A percentile compares a stretch with the other conserved stretches of the same genome.
These are phyloP conservation scores for Dendrophyllia cribrosa DNA, from an alignment of 64 coral and sea anemone species.

Conservation along the genomic window DNA sequence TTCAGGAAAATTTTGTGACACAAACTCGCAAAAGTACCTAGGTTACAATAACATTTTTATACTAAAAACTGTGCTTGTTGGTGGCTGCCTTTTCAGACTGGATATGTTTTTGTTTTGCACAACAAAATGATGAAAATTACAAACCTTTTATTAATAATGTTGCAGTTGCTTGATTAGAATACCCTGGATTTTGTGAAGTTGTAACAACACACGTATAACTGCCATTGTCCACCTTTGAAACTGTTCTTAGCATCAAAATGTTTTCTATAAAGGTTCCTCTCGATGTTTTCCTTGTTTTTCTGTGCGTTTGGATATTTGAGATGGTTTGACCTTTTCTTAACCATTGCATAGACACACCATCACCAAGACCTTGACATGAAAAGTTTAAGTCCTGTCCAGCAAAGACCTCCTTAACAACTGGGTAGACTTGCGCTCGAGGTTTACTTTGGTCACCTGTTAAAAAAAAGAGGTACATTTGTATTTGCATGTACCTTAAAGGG, in stretches of 20 bases:
- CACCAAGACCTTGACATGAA: conserved; percentile 74
- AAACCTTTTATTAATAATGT: conserved; percentile 69
- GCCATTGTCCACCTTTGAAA: conserved; percentile 43
- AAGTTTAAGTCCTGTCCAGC: conserved; percentile 49
- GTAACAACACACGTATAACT: conserved; percentile 77
- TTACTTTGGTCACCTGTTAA: conserved; percentile 48
- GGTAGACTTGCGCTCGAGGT: conserved; percentile 71
- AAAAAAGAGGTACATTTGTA: not conserved
- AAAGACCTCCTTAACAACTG: conserved; percentile 40
- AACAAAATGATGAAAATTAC: not conserved
- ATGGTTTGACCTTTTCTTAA: conserved; percentile 58
- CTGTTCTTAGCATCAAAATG: conserved; percentile 54
- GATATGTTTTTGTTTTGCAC: not conserved
- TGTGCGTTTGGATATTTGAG: not conserved
- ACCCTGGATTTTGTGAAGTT: conserved; percentile 31
- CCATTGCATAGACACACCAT: conserved; percentile 63
- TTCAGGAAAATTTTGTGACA: too few species aligned
- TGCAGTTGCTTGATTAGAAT: conserved; percentile 34
- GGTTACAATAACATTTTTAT: too few species aligned
- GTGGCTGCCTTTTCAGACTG: not conserved
- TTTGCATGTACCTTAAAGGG: not conserved
- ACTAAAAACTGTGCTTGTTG: too few species aligned
- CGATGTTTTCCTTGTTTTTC: not conserved
- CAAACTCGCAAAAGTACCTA: too few species aligned
- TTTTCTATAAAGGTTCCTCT: conserved; percentile 57